These are phyloP conservation scores for Poeciliopsis prolifica DNA, from an alignment of 2,113 vertebrate species.

Conservation along the genomic window DNA sequence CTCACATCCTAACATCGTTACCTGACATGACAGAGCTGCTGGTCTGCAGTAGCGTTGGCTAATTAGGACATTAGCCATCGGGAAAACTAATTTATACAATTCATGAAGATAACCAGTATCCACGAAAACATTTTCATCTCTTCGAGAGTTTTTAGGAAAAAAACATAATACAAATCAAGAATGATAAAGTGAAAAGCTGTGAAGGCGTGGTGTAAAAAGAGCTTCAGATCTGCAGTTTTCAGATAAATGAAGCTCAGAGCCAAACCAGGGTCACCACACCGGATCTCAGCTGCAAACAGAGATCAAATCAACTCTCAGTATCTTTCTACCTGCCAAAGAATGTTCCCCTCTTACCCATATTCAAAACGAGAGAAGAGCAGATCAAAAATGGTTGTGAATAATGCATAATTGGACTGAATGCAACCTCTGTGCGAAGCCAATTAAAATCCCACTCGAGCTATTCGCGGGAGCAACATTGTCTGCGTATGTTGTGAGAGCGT, in stretches of 20 bases:
- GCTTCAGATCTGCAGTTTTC: neutral
- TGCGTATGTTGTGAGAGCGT: conserved; percentile 9
- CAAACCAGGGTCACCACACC: neutral
- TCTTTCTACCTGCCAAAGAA: neutral
- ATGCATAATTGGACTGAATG: conserved; percentile 3
- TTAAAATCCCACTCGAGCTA: conserved; percentile 56
- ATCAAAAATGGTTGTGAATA: neutral
- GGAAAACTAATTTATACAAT: conserved; percentile 44
- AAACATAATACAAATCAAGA: conserved; percentile 8
- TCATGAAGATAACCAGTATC: conserved; percentile 36
- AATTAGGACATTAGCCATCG: conserved; percentile 43
- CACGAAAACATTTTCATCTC: conserved; percentile 25
- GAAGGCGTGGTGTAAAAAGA: neutral
- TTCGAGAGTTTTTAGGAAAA: conserved; percentile 6
- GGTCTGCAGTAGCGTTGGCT: conserved; percentile 9
- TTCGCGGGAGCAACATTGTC: conserved; percentile 25
- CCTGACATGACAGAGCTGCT: conserved; percentile 38
- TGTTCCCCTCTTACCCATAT: neutral
- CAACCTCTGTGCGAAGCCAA: conserved; percentile 16
- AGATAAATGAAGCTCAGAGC: conserved; percentile 10
- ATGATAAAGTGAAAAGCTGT: conserved; percentile 20
- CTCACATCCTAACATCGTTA: conserved; percentile 57
- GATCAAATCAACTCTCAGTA: neutral
- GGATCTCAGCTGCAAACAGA: conserved; percentile 4
- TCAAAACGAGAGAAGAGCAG: neutral